phyloP scores from a whole-genome alignment of 2,797 vertebrate genomes.

The Ptychadena robeensis region DNA sequence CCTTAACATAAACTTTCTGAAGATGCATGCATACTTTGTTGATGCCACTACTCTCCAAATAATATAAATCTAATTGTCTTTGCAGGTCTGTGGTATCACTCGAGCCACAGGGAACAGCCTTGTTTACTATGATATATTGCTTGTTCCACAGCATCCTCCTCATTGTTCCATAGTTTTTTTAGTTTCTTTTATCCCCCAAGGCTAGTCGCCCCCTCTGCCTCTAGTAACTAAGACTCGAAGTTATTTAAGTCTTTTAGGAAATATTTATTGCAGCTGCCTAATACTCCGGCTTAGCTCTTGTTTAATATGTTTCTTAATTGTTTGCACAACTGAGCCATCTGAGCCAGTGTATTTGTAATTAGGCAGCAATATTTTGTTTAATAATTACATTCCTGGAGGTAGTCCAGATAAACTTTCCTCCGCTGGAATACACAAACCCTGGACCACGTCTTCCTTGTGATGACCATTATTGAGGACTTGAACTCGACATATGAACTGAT shows the following conservation, averaged over 20 bases:
- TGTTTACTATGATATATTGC: neutral
- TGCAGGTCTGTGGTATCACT: constrained; percentile 12
- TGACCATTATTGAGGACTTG: too few relatives aligned
- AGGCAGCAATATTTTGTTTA: constrained; percentile 65
- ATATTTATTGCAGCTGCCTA: constrained; percentile 21
- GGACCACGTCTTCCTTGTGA: too few relatives aligned
- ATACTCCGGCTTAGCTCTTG: neutral
- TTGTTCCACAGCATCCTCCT: neutral
- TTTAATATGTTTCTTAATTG: constrained; percentile 4
- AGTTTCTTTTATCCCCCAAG: neutral
- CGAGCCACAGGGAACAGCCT: constrained; percentile 1
- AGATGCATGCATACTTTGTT: too few relatives aligned
- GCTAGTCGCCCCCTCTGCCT: neutral
- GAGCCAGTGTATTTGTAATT: constrained; percentile 65
- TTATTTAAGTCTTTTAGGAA: neutral
- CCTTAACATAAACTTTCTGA: too few relatives aligned
- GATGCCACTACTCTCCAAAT: neutral
- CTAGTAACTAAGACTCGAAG: too few relatives aligned
- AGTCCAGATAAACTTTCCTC: constrained; percentile 67
- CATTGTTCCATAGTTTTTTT: neutral
- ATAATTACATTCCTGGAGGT: constrained; percentile 60
- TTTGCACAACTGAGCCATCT: constrained; percentile 61
- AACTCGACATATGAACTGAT: too few relatives aligned
- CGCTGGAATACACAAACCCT: too few relatives aligned
- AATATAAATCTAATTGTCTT: neutral